Conservation (phyloP, 1,140 invertebrate species). For the Micrasema minimum region DNA sequence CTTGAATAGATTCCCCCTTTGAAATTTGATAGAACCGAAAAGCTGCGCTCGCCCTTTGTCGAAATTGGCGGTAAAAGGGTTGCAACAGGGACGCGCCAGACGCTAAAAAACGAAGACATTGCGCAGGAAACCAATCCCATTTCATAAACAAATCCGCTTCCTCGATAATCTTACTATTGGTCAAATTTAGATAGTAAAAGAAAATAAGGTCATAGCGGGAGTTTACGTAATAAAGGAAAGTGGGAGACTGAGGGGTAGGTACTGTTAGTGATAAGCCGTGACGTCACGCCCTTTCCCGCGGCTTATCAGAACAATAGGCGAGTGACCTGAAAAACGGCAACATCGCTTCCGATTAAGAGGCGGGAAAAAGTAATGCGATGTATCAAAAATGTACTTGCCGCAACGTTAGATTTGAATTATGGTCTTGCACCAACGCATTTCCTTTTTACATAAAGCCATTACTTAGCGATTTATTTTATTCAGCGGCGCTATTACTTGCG, state of each 20-base stretch:
- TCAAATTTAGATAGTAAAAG: slow-evolving; percentile 19
- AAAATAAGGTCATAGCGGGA: slow-evolving; percentile 22
- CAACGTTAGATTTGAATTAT: no score
- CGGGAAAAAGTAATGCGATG: neutral
- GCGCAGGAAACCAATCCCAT: no score
- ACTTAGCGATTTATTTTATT: neutral
- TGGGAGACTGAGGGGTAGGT: neutral
- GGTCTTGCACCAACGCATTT: neutral
- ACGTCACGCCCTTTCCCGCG: slow-evolving; percentile 30
- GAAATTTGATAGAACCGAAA: slow-evolving; percentile 35
- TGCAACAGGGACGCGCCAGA: slow-evolving; percentile 6
- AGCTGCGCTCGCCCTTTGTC: slow-evolving; percentile 23
- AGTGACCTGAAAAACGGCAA: slow-evolving; percentile 37
- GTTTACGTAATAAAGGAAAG: slow-evolving; percentile 16
- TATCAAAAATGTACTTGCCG: neutral
- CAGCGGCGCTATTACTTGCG: neutral
- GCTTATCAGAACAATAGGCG: slow-evolving; percentile 34
- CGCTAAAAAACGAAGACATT: no score
- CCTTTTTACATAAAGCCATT: slow-evolving; percentile 7
- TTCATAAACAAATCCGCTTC: no score
- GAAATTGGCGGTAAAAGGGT: slow-evolving; percentile 31
- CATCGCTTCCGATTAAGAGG: slow-evolving; percentile 4
- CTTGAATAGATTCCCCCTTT: slow-evolving; percentile 28
- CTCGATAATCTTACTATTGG: no score
- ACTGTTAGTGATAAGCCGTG: slow-evolving; percentile 32